Percentiles rank a stretch among this genome's conserved stretches.
These are phyloP conservation scores for Drosophila kanapiae DNA, from an alignment of 1,140 invertebrate genomes.

Conservation along the genomic window DNA sequence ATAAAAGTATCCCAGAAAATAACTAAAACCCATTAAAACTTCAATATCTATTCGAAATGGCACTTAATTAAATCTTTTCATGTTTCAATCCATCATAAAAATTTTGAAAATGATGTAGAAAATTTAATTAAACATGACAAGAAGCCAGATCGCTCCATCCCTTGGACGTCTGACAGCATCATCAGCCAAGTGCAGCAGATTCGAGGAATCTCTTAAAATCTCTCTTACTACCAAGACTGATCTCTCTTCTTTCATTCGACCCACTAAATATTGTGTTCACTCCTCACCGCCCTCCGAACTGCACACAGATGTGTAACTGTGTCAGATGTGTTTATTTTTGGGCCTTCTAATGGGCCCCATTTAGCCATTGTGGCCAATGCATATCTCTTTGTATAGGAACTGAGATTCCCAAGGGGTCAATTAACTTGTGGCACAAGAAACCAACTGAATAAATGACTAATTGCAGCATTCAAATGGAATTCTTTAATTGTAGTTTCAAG, in stretches of 20 bases:
- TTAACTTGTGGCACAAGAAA: slow-evolving; percentile 64
- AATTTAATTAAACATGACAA: slow-evolving; percentile 48
- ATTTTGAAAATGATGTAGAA: neutral
- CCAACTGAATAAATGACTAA: slow-evolving; percentile 48
- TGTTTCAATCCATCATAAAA: slow-evolving; percentile 16
- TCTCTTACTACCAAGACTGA: slow-evolving; percentile 9
- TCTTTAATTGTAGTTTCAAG: slow-evolving; percentile 21
- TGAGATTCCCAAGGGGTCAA: slow-evolving; percentile 77
- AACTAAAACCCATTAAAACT: neutral
- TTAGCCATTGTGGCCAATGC: slow-evolving; percentile 56
- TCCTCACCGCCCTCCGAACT: slow-evolving; percentile 13
- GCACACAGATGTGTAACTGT: slow-evolving; percentile 71
- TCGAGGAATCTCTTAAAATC: slow-evolving; percentile 33
- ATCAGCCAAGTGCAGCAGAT: neutral
- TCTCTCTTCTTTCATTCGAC: slow-evolving; percentile 41
- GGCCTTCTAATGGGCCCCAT: slow-evolving; percentile 72
- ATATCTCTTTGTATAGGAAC: neutral
- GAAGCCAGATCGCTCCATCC: slow-evolving; percentile 17
- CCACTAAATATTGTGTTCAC: slow-evolving; percentile 28
- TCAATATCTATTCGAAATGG: neutral
- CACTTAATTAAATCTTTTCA: slow-evolving; percentile 8
- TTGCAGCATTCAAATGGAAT: slow-evolving; percentile 42
- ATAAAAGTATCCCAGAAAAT: neutral
- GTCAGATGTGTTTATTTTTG: slow-evolving; percentile 77
- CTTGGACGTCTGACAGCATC: neutral